These are phyloP conservation scores for Picathartes gymnocephalus DNA, from an alignment of 2,113 vertebrate genomes.

Conservation along the genomic window DNA sequence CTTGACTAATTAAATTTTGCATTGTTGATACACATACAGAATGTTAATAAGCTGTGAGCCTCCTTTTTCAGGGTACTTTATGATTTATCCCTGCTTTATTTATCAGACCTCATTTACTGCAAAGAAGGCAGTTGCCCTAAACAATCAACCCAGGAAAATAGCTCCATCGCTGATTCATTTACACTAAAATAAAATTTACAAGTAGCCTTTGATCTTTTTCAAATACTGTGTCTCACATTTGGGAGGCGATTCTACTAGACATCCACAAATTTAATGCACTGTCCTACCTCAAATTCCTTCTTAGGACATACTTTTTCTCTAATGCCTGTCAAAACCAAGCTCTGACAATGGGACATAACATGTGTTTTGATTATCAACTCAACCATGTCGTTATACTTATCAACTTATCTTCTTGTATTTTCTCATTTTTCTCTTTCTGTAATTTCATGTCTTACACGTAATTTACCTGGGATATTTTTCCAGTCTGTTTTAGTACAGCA, in stretches of 20 bases:
- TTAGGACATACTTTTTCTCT: not conserved
- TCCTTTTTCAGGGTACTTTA: not conserved
- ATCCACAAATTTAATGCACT: not conserved
- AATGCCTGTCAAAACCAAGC: not conserved
- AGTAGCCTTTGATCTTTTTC: not conserved
- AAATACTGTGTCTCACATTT: not conserved
- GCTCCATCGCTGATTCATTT: not conserved
- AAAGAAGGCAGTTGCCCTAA: not conserved
- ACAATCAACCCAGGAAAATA: not conserved
- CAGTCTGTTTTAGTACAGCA: not conserved
- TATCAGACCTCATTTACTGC: not conserved
- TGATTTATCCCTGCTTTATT: not conserved
- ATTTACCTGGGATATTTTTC: not conserved
- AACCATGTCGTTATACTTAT: not conserved
- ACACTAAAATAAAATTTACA: not conserved
- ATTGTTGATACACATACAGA: not conserved
- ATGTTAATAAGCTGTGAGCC: not conserved
- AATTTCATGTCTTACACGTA: not conserved
- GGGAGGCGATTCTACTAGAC: not conserved
- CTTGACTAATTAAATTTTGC: not conserved
- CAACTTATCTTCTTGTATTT: not conserved
- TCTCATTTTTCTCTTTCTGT: not conserved
- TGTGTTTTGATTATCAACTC: not conserved
- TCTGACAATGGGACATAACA: not conserved
- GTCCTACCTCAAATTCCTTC: not conserved